These are phyloP conservation scores for Dione juno DNA, from an alignment of 2,888 invertebrate genomes.

Conservation along the genomic window DNA sequence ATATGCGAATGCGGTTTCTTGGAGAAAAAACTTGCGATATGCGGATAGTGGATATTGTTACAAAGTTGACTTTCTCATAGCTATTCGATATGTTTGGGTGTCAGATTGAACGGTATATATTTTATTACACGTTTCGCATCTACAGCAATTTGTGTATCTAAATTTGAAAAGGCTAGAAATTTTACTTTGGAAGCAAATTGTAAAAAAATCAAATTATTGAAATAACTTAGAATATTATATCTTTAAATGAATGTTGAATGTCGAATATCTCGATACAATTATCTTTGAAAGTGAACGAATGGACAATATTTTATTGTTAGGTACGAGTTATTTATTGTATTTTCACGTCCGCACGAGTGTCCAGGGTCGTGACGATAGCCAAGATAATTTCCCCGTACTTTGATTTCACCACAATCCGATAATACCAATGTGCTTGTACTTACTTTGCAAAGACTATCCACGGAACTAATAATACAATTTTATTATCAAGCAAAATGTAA, in stretches of 20 bases:
- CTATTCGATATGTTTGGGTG: constrained; percentile 40
- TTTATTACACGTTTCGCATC: constrained; percentile 11
- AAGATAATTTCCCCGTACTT: constrained; percentile 49
- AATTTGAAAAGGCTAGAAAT: not conserved
- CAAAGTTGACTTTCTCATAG: constrained; percentile 51
- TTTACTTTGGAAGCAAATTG: not conserved
- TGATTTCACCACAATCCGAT: constrained; percentile 33
- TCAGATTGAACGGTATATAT: constrained; percentile 8
- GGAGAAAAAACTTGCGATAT: constrained; percentile 39
- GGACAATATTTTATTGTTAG: constrained; percentile 50
- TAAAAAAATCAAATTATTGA: not conserved
- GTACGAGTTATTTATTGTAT: constrained; percentile 59
- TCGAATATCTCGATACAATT: not conserved
- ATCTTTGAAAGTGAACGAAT: constrained; percentile 39
- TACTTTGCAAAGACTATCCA: not conserved
- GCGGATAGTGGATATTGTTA: constrained; percentile 48
- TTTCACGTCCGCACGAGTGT: constrained; percentile 65
- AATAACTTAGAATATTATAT: not conserved
- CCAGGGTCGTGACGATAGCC: constrained; percentile 62
- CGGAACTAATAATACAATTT: no score
- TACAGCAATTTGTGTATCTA: not conserved
- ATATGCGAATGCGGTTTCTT: constrained; percentile 49
- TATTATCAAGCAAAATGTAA: no score
- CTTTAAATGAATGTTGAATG: not conserved
- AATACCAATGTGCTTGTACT: constrained; percentile 12